phyloP scores from a whole-genome alignment of 1,140 invertebrate species.

The Papilio aristodemus region DNA sequence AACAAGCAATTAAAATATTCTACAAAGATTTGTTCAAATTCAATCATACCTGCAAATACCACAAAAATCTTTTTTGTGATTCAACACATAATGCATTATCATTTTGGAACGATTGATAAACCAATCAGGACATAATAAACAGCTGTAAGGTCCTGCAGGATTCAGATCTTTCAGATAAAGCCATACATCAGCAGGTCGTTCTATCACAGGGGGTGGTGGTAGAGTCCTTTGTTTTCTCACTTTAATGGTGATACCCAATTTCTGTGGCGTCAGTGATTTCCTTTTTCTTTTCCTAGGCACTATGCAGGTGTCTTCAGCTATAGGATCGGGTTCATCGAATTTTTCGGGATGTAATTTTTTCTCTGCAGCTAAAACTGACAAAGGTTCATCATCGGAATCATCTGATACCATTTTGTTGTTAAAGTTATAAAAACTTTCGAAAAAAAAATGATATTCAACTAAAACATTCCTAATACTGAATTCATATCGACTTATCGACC shows the following conservation, averaged over 20 bases:
- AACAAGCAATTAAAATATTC: conserved; percentile 10
- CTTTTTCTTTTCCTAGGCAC: conserved; percentile 47
- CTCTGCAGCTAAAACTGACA: conserved; percentile 66
- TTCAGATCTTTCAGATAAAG: conserved; percentile 74
- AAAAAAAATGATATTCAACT: too few species aligned
- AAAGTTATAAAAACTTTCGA: neutral
- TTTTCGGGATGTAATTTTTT: conserved; percentile 57
- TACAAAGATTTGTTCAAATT: neutral
- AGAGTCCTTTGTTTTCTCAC: conserved; percentile 46
- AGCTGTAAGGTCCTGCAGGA: conserved; percentile 71
- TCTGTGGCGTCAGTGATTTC: conserved; percentile 47
- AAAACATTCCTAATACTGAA: too few species aligned
- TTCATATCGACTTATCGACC: too few species aligned
- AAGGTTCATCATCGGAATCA: conserved; percentile 75
- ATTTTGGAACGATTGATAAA: conserved; percentile 76
- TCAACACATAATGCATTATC: conserved; percentile 71
- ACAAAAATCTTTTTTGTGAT: conserved; percentile 77
- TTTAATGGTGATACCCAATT: conserved; percentile 55
- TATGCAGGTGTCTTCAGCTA: conserved; percentile 12
- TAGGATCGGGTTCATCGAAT: conserved; percentile 29
- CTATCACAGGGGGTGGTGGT: conserved; percentile 48
- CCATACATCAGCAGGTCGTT: conserved; percentile 73
- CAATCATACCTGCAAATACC: conserved; percentile 76
- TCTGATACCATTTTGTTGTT: conserved; percentile 60
- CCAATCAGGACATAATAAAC: conserved; percentile 73